phyloP scores from a whole-genome alignment of 2,888 invertebrate species.

The Erebia epiphron region DNA sequence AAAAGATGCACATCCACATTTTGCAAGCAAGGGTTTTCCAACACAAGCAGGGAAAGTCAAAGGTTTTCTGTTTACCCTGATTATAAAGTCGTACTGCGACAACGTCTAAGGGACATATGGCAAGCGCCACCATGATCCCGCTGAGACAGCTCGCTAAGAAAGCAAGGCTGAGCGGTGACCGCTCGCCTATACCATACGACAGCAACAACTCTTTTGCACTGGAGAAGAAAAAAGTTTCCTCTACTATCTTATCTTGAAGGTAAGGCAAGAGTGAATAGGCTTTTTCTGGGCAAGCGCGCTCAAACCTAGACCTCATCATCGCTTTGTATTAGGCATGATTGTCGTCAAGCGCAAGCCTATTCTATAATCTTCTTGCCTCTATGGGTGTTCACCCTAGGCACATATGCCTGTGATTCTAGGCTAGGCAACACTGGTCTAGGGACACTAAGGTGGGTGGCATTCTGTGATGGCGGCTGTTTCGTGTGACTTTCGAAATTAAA shows the following conservation, averaged over 20 bases:
- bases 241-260: too few species aligned
- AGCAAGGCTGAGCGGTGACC: constrained; percentile 65
- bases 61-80: constrained; percentile 85
- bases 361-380: too few species aligned
- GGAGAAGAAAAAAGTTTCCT: constrained; percentile 42
- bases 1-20: constrained; percentile 3
- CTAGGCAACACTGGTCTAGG: too few species aligned
- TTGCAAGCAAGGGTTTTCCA: constrained; percentile 1
- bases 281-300: too few species aligned
- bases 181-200: constrained; percentile 55
- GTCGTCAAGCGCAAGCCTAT: too few species aligned
- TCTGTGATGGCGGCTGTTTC: too few species aligned
- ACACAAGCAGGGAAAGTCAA: neutral
- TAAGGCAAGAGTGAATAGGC: neutral
- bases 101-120: constrained; percentile 94
- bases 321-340: too few species aligned
- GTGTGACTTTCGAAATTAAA: too few species aligned
- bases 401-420: too few species aligned
- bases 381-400: too few species aligned
- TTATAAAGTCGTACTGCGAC: constrained; percentile 94
- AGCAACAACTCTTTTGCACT: constrained; percentile 70
- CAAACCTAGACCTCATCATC: too few species aligned
- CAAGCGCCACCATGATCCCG: constrained; percentile 88
- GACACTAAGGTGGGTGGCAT: too few species aligned
- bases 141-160: constrained; percentile 87